Evolutionary conservation across 2,113 vertebrate genomes (phyloP).

Genomic region (Cettia cetti): DNA sequence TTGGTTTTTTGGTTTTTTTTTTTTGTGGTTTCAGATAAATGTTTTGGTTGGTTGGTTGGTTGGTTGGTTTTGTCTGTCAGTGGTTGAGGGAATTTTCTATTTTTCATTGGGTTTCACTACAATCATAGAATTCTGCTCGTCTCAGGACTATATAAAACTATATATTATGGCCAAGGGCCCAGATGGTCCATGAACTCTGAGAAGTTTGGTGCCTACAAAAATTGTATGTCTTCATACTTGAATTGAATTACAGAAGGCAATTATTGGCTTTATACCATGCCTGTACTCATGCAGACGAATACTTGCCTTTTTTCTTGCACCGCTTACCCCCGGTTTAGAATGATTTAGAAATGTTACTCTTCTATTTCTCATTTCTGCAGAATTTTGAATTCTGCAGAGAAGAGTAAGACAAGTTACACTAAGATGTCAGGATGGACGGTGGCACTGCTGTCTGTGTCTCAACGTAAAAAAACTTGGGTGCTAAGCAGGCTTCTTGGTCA

Average conservation of each 20-base stretch:
- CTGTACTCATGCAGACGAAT: neutral
- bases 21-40: neutral
- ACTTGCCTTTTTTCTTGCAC: neutral
- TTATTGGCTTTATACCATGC: neutral
- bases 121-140: neutral
- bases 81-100: neutral
- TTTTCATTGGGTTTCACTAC: neutral
- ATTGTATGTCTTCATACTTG: neutral
- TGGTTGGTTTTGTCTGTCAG: no score
- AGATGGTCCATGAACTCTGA: neutral
- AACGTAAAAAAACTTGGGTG: neutral
- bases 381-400: neutral
- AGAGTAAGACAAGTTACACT: neutral
- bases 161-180: neutral
- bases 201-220: neutral
- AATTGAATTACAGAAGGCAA: neutral
- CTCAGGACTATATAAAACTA: neutral
- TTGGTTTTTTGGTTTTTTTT: neutral
- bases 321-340: neutral
- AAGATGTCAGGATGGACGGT: neutral
- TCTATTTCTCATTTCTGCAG: neutral
- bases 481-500: neutral
- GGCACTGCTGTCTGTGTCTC: neutral
- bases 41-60: neutral
- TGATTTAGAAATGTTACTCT: neutral